These are phyloP conservation scores for Gambusia holbrooki DNA, from an alignment of 2,113 vertebrate species.

Conservation along the genomic window DNA sequence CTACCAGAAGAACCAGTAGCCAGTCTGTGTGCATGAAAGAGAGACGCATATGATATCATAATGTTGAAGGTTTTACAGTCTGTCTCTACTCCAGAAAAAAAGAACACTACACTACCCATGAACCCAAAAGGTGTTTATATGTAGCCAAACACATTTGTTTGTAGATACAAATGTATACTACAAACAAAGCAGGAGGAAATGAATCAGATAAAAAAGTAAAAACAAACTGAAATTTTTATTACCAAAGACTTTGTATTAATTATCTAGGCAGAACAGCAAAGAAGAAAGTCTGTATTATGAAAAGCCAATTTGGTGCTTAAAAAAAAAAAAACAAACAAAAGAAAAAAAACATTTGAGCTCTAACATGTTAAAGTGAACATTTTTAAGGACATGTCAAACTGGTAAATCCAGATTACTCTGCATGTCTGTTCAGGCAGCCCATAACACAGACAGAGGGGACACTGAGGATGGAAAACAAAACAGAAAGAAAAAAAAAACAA, in stretches of 20 bases:
- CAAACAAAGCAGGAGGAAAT: not conserved
- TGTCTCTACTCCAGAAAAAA: not conserved
- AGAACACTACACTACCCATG: not conserved
- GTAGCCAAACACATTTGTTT: too few species aligned
- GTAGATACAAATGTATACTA: not conserved
- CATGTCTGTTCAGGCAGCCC: conserved; percentile 36
- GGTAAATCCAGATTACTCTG: conserved; percentile 42
- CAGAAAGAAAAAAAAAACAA: not conserved
- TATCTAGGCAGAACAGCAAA: not conserved
- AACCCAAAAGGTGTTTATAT: not conserved
- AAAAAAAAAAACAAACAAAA: too few species aligned
- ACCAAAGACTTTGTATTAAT: too few species aligned
- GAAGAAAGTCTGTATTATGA: not conserved
- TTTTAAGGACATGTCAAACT: conserved; percentile 39
- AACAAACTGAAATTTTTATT: too few species aligned
- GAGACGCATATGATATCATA: not conserved
- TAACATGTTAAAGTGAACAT: not conserved
- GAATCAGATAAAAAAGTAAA: not conserved
- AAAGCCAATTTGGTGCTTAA: not conserved
- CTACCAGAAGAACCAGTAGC: conserved; percentile 88
- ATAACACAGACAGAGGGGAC: not conserved
- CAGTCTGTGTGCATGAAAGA: conserved; percentile 79
- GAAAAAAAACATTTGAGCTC: not conserved
- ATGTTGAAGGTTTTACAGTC: not conserved
- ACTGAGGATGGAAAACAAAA: not conserved